Percentiles rank a stretch among this genome's conserved stretches.
Conservation (phyloP, 2,888 invertebrate genomes). For the Leptothorax acervorum region DNA sequence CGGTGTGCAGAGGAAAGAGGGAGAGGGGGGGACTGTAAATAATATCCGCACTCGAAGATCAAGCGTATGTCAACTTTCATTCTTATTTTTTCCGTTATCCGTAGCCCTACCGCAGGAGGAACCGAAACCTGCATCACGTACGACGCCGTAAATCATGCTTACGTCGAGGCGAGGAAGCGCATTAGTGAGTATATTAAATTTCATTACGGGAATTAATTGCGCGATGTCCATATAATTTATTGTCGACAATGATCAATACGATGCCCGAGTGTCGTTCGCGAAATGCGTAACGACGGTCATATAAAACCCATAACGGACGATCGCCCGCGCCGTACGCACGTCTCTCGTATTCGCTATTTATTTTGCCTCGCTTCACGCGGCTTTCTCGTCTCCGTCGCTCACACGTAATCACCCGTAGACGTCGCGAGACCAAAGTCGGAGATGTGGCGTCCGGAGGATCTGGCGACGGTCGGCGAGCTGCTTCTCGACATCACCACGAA, state of each 20-base stretch:
- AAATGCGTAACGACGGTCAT: not conserved
- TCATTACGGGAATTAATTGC: conserved; percentile 40
- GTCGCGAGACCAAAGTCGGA: conserved; percentile 93
- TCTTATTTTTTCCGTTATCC: conserved; percentile 41
- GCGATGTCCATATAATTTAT: conserved; percentile 6
- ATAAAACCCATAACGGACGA: not conserved
- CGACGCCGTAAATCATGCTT: conserved; percentile 95
- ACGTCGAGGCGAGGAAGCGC: conserved; percentile 94
- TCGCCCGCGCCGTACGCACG: not conserved
- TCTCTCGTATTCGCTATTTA: not conserved
- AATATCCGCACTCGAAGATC: conserved; percentile 53
- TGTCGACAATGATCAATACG: conserved; percentile 24
- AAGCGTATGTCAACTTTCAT: conserved; percentile 55
- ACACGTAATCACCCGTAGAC: conserved; percentile 86
- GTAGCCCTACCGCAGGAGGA: conserved; percentile 86
- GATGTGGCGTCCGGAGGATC: conserved; percentile 92
- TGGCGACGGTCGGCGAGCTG: conserved; percentile 94
- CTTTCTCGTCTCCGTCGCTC: conserved; percentile 10
- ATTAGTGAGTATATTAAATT: conserved; percentile 90
- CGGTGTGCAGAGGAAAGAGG: not conserved
- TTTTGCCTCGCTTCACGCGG: not conserved
- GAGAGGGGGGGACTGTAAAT: conserved; percentile 40
- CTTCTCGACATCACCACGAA: conserved; percentile 94
- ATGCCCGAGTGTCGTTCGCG: not conserved
- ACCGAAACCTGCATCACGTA: conserved; percentile 95